Evolutionary conservation across 2,888 invertebrate genomes (phyloP), one percentile per base, ranked within the genome.

Genomic region (Tuberolachnus salignus): DNA sequence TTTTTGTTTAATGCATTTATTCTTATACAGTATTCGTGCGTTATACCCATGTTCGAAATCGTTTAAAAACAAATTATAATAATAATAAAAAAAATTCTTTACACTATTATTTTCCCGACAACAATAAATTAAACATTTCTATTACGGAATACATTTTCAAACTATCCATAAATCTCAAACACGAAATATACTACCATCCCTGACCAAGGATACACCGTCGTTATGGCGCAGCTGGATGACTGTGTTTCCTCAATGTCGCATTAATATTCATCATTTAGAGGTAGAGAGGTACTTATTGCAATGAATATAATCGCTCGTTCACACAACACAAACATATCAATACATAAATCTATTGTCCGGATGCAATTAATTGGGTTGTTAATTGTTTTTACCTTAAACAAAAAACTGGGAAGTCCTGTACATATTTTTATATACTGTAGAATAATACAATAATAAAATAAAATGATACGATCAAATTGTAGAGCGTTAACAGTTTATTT

Each of bases 381-480:
- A 78, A 78, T 69, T 78, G 78, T 78, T 69, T 78, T 78, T 78
- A 78, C 78, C 67, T 59, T 59, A 69, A 46, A 64, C 53, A 64
- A 73, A 61, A 67, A 57, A 34, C 67, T 61, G 67, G 78, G 69
- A 69, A 69, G 49, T 69, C 34, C 59, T 42, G n/a, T n/a, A 46
- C 49, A 49, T 57, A 66, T n/a, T n/a, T n/a, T n/a, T 34, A 34
- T 34, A 34, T 6, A 34, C 34, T 3, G 34, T 34, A 34, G 46
- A 55, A 67, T 64, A 64, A 66, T 55, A 55, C 13, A 10, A 46
- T 46, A 67, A 66, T 73, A 42, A n/a, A 42, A 57, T 49, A 46
- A 42, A 21, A 42, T 6, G 59, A 78, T 78, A 78, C 44, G 51
- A 69, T 69, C 78, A 69, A 78, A 69, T 49, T 59, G 53, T 59